phyloP scores from a whole-genome alignment of 2,888 invertebrate species.

The Encarsia formosa region DNA sequence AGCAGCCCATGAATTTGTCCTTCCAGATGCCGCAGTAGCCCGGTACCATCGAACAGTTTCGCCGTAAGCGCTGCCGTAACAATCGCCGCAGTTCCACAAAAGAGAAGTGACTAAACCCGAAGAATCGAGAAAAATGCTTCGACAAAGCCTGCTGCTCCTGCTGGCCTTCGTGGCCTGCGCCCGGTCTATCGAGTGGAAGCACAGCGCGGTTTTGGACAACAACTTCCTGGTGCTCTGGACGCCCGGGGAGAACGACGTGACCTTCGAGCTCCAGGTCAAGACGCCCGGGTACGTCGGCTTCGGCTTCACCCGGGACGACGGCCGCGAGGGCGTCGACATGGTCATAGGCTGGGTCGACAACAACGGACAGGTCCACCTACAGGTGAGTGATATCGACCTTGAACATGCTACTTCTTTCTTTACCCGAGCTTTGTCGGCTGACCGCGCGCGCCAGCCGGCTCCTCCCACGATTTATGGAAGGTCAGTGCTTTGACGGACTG shows the following conservation, averaged over 20 bases:
- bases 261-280: conserved; percentile 77
- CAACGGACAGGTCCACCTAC: conserved; percentile 72
- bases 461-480: too few species aligned
- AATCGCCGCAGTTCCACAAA: too few species aligned
- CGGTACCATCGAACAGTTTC: too few species aligned
- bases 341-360: conserved; percentile 84
- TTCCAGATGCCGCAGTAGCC: too few species aligned
- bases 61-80: too few species aligned
- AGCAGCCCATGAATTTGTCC: too few species aligned
- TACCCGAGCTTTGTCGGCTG: not conserved
- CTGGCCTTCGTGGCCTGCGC: conserved; percentile 32
- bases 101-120: too few species aligned
- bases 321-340: conserved; percentile 79
- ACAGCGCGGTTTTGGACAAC: conserved; percentile 57
- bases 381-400: conserved; percentile 68
- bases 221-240: conserved; percentile 69
- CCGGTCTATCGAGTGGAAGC: conserved; percentile 57
- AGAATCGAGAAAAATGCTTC: too few species aligned
- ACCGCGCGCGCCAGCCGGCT: not conserved
- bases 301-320: conserved; percentile 78
- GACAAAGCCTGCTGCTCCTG: conserved; percentile 21
- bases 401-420: not conserved
- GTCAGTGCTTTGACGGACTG: too few species aligned
- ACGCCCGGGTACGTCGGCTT: conserved; percentile 83
- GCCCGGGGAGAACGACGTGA: conserved; percentile 69